Percentiles rank a stretch among this genome's conserved stretches.
phyloP scores from a whole-genome alignment of 1,140 invertebrate genomes.

The Oscheius sp. region DNA sequence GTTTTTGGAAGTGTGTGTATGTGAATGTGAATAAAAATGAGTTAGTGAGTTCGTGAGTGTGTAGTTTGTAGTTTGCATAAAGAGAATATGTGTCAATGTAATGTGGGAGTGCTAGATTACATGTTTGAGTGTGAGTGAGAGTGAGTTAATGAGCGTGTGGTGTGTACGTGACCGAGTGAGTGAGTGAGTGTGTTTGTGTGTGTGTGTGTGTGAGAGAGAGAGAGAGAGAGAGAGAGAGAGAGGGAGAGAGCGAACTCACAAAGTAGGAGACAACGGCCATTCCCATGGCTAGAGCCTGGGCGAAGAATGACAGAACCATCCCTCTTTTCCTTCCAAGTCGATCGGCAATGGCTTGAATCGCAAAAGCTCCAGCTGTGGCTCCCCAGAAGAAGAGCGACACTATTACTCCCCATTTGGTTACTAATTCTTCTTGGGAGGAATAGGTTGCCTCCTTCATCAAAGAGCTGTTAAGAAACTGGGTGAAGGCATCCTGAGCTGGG shows the following conservation, averaged over 20 bases:
- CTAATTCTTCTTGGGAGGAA: not conserved
- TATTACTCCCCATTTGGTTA: conserved; percentile 5
- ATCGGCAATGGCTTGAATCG: not conserved
- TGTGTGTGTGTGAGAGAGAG: no score
- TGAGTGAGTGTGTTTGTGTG: no score
- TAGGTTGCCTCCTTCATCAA: not conserved
- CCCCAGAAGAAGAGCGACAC: conserved; percentile 14
- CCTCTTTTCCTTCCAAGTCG: conserved; percentile 4
- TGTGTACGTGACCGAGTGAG: no score
- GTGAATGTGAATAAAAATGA: no score
- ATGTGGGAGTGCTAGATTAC: no score
- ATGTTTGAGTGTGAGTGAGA: no score
- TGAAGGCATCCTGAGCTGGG: conserved; percentile 9
- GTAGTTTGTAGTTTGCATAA: no score
- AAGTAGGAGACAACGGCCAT: not conserved
- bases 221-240: no score
- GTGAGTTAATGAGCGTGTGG: no score
- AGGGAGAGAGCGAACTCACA: conserved; percentile 2
- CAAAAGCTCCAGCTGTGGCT: not conserved
- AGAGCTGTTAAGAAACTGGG: conserved; percentile 8
- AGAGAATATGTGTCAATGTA: no score
- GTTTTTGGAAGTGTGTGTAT: no score
- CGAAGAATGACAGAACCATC: conserved; percentile 5
- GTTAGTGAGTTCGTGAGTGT: no score
- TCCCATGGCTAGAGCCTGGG: not conserved